Evolutionary conservation across 2,888 invertebrate genomes (phyloP).

Genomic region (Pemphredon lugubris): DNA sequence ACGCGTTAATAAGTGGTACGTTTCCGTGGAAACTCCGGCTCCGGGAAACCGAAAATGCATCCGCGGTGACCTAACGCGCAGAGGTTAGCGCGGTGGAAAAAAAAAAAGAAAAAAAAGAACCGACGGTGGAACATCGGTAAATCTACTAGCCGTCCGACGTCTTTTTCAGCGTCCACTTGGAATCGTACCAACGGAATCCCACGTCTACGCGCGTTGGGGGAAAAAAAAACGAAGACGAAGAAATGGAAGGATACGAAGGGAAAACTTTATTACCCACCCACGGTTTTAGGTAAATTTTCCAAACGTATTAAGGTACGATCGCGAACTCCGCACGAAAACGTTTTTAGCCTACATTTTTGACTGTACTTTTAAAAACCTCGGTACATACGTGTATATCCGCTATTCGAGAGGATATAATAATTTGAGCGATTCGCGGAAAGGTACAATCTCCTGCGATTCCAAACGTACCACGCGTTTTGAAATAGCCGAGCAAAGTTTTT

Average conservation of each 20-base stretch:
- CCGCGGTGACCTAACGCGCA: slow-evolving; percentile 9
- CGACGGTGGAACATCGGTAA: slow-evolving; percentile 34
- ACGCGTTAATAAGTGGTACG: slow-evolving; percentile 23
- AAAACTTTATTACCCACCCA: slow-evolving; percentile 44
- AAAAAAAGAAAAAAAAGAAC: slow-evolving; percentile 20
- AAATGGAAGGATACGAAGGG: slow-evolving; percentile 4
- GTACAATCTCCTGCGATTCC: no score
- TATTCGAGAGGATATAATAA: no score
- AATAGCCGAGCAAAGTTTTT: no score
- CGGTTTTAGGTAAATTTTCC: slow-evolving; percentile 15
- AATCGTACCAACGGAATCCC: slow-evolving; percentile 49
- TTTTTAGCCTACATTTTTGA: not conserved
- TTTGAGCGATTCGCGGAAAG: no score
- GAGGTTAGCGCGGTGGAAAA: not conserved
- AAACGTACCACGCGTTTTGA: no score
- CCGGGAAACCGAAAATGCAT: not conserved
- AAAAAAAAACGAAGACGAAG: slow-evolving; percentile 19
- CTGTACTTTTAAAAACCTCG: no score
- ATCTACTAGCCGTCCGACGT: slow-evolving; percentile 42
- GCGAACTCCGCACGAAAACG: not conserved
- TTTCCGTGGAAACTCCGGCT: slow-evolving; percentile 2
- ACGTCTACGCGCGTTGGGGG: slow-evolving; percentile 21
- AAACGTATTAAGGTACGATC: slow-evolving; percentile 10
- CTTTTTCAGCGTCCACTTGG: slow-evolving; percentile 51
- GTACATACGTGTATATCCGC: no score